Evolutionary conservation across 1,140 invertebrate species (phyloP).

Genomic region (Meloidogyne hapla): DNA sequence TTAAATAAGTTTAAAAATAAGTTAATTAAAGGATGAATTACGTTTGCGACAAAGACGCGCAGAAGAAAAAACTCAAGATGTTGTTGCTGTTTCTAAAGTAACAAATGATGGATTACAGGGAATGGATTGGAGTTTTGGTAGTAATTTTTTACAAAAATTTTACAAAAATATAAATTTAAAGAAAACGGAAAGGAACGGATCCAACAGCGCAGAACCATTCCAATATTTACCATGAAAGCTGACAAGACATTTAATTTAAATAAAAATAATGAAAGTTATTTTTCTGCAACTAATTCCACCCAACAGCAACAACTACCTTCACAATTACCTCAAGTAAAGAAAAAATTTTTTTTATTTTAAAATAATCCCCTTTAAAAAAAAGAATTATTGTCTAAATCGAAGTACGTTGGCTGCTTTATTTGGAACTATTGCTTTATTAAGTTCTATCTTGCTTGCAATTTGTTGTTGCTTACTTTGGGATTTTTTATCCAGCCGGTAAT

Average conservation of each 20-base stretch:
- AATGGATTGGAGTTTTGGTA: conserved; percentile 26
- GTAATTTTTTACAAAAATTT: background rate
- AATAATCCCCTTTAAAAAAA: background rate
- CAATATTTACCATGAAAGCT: background rate
- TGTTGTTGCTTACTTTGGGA: conserved; percentile 17
- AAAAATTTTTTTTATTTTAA: background rate
- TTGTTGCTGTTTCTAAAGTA: conserved; percentile 14
- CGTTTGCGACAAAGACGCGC: conserved; percentile 17
- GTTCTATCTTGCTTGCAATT: background rate
- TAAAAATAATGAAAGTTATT: background rate
- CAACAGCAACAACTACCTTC: background rate
- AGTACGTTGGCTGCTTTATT: conserved; percentile 9
- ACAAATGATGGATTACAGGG: conserved; percentile 24
- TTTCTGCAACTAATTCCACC: background rate
- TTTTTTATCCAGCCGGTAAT: conserved; percentile 7
- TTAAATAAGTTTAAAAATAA: background rate
- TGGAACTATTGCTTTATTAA: conserved; percentile 1
- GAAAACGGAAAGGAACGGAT: conserved; percentile 16
- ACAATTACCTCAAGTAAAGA: background rate
- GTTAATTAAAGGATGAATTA: conserved; percentile 15
- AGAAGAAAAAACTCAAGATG: conserved; percentile 25
- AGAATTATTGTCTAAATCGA: conserved; percentile 2
- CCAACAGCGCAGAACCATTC: background rate
- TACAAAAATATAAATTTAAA: background rate
- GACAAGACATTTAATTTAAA: background rate